phyloP scores from a whole-genome alignment of 2,113 vertebrate genomes.

The Grallaria varia region DNA sequence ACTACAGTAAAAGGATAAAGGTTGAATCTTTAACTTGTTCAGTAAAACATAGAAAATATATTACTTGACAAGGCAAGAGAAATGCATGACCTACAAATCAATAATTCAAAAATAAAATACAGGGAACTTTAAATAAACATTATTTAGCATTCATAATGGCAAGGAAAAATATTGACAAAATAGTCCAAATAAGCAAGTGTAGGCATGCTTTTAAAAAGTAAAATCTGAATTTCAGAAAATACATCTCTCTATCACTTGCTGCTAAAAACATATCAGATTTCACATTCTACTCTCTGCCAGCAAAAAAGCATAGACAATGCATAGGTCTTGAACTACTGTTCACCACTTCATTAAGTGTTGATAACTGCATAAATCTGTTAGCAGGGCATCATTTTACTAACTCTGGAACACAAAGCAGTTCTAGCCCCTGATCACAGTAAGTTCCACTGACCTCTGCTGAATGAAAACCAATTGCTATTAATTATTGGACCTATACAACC shows the following conservation, averaged over 20 bases:
- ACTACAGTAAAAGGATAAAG: not conserved
- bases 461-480: not conserved
- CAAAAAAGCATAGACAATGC: not conserved
- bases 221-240: not conserved
- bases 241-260: not conserved
- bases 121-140: not conserved
- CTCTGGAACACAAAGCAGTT: not conserved
- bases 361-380: not conserved
- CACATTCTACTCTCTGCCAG: not conserved
- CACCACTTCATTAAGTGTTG: not conserved
- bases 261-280: not conserved
- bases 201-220: not conserved
- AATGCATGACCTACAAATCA: not conserved
- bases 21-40: not conserved
- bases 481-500: not conserved
- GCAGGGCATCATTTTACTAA: not conserved
- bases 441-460: not conserved
- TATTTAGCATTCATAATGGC: not conserved
- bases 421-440: not conserved
- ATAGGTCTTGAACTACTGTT: not conserved
- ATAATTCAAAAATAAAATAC: not conserved
- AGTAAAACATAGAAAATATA: not conserved
- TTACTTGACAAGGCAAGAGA: not conserved
- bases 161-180: not conserved
- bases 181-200: not conserved